These are phyloP conservation scores for Anaspis maculata DNA, from an alignment of 2,888 invertebrate genomes.

Conservation along the genomic window DNA sequence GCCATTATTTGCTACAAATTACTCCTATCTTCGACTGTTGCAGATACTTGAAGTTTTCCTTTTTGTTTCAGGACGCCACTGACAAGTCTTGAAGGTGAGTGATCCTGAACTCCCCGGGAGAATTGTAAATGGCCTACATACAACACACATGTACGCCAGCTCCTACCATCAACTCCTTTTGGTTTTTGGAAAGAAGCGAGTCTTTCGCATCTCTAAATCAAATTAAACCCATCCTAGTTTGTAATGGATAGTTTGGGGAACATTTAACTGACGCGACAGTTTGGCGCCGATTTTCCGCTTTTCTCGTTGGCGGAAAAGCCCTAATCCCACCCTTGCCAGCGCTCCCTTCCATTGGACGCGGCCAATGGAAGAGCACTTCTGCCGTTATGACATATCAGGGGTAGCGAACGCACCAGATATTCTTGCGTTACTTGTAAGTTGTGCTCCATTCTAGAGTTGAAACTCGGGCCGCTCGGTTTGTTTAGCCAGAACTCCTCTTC, in stretches of 20 bases:
- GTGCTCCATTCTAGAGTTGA: conserved; percentile 29
- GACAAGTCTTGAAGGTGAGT: no score
- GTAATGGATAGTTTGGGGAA: conserved; percentile 33
- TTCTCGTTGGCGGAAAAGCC: conserved; percentile 17
- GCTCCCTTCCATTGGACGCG: conserved; percentile 6
- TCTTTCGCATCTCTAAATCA: conserved; percentile 23
- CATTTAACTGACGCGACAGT: conserved; percentile 41
- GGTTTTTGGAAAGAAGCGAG: no score
- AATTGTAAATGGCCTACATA: no score
- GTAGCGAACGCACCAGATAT: conserved; percentile 16
- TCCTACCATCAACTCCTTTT: no score
- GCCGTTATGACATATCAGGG: conserved; percentile 14
- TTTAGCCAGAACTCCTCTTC: no score
- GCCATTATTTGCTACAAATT: no score
- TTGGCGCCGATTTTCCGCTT: conserved; percentile 34
- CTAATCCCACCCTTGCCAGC: conserved; percentile 11
- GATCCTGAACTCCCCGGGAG: no score
- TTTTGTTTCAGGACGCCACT: no score
- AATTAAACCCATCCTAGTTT: conserved; percentile 32
- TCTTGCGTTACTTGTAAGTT: conserved; percentile 20
- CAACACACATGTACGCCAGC: no score
- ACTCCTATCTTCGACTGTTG: no score
- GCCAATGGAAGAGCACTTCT: conserved; percentile 14
- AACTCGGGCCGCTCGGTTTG: conserved; percentile 23
- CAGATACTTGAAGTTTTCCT: no score